These are phyloP conservation scores for Ceratina japonica DNA, from an alignment of 1,140 invertebrate species.

Conservation along the genomic window DNA sequence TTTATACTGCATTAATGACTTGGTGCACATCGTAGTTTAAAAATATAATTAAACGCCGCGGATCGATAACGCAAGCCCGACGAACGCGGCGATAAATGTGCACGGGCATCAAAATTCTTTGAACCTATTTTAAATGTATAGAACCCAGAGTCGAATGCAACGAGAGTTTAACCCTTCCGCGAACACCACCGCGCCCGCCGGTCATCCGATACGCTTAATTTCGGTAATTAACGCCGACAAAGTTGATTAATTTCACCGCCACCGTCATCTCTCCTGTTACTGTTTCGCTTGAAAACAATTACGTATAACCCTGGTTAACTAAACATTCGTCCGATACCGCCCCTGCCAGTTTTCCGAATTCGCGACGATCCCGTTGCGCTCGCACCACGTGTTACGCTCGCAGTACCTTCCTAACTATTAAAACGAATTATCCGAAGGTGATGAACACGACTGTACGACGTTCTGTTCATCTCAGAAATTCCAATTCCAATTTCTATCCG, in stretches of 20 bases:
- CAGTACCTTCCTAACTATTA: too few species aligned
- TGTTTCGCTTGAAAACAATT: conserved; percentile 25
- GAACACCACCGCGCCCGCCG: not conserved
- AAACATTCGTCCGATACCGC: too few species aligned
- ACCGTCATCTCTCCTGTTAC: not conserved
- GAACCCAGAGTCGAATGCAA: not conserved
- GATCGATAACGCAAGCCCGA: conserved; percentile 29
- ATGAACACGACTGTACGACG: too few species aligned
- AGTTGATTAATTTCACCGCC: conserved; percentile 16
- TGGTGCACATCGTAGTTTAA: conserved; percentile 28
- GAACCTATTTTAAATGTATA: conserved; percentile 13
- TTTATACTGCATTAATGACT: conserved; percentile 43
- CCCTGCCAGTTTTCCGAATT: too few species aligned
- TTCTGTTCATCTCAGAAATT: too few species aligned
- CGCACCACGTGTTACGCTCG: too few species aligned
- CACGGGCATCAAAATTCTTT: conserved; percentile 33
- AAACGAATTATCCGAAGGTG: too few species aligned
- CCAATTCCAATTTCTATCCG: too few species aligned
- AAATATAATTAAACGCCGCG: conserved; percentile 40
- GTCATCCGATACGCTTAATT: conserved; percentile 24
- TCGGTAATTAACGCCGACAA: conserved; percentile 14
- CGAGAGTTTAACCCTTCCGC: not conserved
- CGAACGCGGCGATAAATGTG: conserved; percentile 23
- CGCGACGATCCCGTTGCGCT: too few species aligned
- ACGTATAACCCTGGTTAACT: too few species aligned